phyloP scores from a whole-genome alignment of 2,797 vertebrate genomes.

The Natrix natrix region DNA sequence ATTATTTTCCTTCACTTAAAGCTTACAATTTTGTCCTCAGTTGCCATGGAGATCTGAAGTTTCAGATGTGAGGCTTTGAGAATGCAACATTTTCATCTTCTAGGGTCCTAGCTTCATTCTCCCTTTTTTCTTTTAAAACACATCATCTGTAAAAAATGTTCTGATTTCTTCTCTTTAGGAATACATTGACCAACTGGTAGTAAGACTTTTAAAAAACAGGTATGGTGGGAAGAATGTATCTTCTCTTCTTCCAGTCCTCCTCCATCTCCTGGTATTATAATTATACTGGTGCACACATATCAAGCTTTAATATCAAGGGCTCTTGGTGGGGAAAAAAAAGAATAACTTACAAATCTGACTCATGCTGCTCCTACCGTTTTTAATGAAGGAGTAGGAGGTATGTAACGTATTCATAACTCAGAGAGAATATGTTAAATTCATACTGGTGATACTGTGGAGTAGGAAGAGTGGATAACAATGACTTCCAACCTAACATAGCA shows the following conservation, averaged over 20 bases:
- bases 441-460: not conserved
- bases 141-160: slow-evolving; percentile 47
- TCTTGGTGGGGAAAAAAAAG: not conserved
- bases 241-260: not conserved
- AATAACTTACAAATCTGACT: slow-evolving; percentile 28
- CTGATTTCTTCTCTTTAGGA: slow-evolving; percentile 53
- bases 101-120: slow-evolving; percentile 13
- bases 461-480: not conserved
- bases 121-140: slow-evolving; percentile 43
- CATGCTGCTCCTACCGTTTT: slow-evolving; percentile 15
- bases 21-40: slow-evolving; percentile 32
- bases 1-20: slow-evolving; percentile 54
- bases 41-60: slow-evolving; percentile 57
- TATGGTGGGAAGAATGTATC: not conserved
- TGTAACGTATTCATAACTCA: slow-evolving; percentile 30
- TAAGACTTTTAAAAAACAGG: slow-evolving; percentile 14
- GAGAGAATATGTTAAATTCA: slow-evolving; percentile 36
- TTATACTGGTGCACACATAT: slow-evolving; percentile 21
- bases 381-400: slow-evolving; percentile 34
- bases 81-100: slow-evolving; percentile 47
- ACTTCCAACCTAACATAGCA: not conserved
- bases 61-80: slow-evolving; percentile 52
- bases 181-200: slow-evolving; percentile 40
- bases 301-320: slow-evolving; percentile 37
- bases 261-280: slow-evolving; percentile 3